phyloP scores from a whole-genome alignment of 64 coral and sea anemone species.

The Porites lutea region DNA sequence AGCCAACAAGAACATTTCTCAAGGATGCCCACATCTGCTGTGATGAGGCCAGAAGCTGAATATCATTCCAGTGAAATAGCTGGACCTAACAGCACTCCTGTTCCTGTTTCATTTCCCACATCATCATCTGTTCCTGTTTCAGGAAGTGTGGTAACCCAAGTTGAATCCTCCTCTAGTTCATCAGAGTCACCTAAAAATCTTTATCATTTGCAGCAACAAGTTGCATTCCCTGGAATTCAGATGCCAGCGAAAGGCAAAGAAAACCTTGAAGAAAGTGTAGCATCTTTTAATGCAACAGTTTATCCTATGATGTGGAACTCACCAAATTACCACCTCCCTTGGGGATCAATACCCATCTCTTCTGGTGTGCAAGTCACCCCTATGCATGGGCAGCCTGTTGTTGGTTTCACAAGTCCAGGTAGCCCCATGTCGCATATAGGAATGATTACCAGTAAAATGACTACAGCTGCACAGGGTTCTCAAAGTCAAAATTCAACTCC shows the following conservation, averaged over 20 bases:
- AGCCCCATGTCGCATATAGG: neutral
- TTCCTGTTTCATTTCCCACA: neutral
- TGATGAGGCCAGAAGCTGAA: neutral
- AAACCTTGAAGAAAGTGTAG: neutral
- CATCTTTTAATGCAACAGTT: conserved; percentile 14
- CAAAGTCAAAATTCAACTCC: neutral
- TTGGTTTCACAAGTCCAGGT: neutral
- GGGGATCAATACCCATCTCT: neutral
- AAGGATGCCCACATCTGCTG: neutral
- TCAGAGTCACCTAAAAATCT: neutral
- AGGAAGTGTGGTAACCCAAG: neutral
- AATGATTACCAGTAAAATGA: neutral
- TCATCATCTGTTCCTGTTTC: neutral
- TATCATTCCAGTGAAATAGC: neutral
- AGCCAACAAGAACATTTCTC: conserved; percentile 10
- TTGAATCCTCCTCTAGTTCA: neutral
- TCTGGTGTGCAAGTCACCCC: neutral
- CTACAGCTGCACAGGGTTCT: neutral
- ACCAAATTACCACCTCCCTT: conserved; percentile 17
- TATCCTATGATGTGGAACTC: conserved; percentile 57
- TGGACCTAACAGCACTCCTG: neutral
- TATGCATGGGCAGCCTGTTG: neutral
- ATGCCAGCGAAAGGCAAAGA: neutral
- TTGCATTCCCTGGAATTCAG: neutral
- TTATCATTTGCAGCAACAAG: neutral